phyloP scores from a whole-genome alignment of 2,113 vertebrate species.

The Ploceus nigricollis region DNA sequence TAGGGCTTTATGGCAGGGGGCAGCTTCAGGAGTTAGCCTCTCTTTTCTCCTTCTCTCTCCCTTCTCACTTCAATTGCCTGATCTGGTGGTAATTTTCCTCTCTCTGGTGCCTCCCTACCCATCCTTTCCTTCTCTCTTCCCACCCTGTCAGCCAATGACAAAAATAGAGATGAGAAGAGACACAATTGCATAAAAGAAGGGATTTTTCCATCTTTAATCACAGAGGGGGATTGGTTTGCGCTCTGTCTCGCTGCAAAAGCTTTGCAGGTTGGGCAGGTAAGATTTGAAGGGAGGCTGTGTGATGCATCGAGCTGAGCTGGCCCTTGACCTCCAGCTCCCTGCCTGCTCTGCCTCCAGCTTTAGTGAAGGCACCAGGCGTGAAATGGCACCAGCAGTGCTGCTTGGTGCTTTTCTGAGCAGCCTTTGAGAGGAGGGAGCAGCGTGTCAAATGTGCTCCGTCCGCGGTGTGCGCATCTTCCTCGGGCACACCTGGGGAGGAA shows the following conservation, averaged over 20 bases:
- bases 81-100: not conserved
- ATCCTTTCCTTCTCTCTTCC: not conserved
- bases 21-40: not conserved
- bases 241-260: not conserved
- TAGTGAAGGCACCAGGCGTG: not conserved
- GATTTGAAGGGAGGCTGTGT: not conserved
- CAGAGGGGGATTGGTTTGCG: not conserved
- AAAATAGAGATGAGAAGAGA: slow-evolving; percentile 20
- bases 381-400: not conserved
- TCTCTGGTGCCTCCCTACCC: not conserved
- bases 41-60: not conserved
- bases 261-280: not conserved
- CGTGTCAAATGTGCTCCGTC: accelerated
- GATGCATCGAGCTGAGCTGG: not conserved
- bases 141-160: not conserved
- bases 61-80: not conserved
- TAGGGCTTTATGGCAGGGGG: not conserved
- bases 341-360: not conserved
- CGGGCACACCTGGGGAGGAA: not conserved
- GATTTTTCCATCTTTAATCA: not conserved
- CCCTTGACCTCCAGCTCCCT: not conserved
- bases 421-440: not conserved
- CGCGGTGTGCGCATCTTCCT: accelerated
- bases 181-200: not conserved
- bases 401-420: not conserved